These are phyloP conservation scores for Engystomops pustulosus DNA, from an alignment of 2,113 vertebrate genomes.

Conservation along the genomic window DNA sequence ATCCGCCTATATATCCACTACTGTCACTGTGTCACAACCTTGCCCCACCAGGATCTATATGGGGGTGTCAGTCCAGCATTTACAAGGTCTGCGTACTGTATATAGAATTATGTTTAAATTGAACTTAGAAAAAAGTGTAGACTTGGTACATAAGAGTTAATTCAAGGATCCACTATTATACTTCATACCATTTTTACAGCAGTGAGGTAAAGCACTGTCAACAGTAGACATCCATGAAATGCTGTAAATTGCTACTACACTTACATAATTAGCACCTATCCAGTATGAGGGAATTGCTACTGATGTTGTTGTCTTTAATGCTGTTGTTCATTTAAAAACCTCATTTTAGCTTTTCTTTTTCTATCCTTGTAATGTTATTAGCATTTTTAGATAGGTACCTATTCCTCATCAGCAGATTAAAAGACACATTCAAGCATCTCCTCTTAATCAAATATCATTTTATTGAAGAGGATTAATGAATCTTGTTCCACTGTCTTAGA, in stretches of 20 bases:
- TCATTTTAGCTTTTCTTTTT: neutral
- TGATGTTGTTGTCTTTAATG: neutral
- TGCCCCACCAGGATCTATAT: too few relatives aligned
- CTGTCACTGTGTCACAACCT: too few relatives aligned
- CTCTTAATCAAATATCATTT: conserved; percentile 38
- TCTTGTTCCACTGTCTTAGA: neutral
- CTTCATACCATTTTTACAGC: neutral
- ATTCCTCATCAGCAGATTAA: conserved; percentile 12
- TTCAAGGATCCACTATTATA: neutral
- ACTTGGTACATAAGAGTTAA: neutral
- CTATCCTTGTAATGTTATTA: neutral
- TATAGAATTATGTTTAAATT: too few relatives aligned
- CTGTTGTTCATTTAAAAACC: too few relatives aligned
- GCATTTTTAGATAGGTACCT: neutral
- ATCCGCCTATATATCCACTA: too few relatives aligned
- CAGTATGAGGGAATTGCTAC: neutral
- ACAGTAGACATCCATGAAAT: neutral
- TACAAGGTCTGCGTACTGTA: too few relatives aligned
- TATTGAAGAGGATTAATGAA: conserved; percentile 16
- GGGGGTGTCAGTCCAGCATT: too few relatives aligned
- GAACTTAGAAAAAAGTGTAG: too few relatives aligned
- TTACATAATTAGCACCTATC: neutral
- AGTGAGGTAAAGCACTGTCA: neutral
- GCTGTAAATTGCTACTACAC: neutral
- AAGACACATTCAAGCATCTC: conserved; percentile 11